Evolutionary conservation across 2,797 vertebrate species (phyloP).

Genomic region (Leuciscus waleckii): DNA sequence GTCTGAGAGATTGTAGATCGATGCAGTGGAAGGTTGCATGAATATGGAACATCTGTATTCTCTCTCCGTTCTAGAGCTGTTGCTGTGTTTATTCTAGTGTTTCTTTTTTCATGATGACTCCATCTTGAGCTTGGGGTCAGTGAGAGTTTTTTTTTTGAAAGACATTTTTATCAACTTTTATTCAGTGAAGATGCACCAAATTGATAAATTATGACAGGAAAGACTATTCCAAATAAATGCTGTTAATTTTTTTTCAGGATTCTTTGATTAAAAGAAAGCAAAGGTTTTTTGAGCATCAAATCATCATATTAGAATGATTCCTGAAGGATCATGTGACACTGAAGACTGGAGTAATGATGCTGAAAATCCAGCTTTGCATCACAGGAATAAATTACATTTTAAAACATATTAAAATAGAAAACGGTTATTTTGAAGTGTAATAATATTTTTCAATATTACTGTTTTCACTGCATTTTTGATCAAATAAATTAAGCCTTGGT

Average conservation of each 20-base stretch:
- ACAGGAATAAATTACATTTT: background rate
- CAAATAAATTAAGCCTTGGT: background rate
- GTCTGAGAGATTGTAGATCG: background rate
- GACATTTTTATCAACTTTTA: background rate
- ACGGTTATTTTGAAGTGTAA: too few species aligned
- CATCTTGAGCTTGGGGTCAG: background rate
- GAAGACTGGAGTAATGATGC: background rate
- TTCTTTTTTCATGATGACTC: background rate
- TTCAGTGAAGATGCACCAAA: background rate
- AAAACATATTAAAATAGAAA: background rate
- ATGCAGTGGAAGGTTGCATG: background rate
- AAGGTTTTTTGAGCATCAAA: background rate
- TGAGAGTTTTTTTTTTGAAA: accelerated
- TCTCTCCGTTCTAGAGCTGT: background rate
- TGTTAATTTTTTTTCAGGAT: background rate
- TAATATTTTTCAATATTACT: background rate
- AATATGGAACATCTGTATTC: background rate
- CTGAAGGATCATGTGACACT: background rate
- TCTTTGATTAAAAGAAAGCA: background rate
- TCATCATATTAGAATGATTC: background rate
- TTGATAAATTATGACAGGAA: background rate
- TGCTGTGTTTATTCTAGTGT: background rate
- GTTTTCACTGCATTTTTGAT: background rate
- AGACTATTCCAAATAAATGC: background rate
- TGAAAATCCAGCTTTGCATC: background rate